Conservation (phyloP, 2,113 vertebrate species). For the Cacatua alba region DNA sequence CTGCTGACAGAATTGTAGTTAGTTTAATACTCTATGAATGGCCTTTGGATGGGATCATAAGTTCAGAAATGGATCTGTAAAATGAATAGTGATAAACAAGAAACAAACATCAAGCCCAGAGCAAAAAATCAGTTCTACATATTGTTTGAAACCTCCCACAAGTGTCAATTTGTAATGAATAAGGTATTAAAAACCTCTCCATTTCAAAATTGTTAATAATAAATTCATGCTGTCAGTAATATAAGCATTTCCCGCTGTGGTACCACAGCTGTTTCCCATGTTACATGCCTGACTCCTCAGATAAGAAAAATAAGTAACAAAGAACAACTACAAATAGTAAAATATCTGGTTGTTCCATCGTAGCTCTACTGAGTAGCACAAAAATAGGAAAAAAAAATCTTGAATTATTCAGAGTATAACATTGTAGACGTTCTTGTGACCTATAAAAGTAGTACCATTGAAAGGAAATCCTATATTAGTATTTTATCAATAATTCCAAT, state of each 20-base stretch:
- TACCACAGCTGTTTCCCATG: not conserved
- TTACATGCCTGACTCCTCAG: not conserved
- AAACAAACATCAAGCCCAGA: not conserved
- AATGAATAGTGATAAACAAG: not conserved
- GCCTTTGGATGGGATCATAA: not conserved
- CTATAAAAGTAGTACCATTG: not conserved
- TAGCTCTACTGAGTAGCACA: not conserved
- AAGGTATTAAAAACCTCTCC: not conserved
- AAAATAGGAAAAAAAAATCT: not conserved
- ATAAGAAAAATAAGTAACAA: not conserved
- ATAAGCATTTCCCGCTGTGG: not conserved
- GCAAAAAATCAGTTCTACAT: not conserved
- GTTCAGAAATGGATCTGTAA: not conserved
- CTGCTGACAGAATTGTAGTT: not conserved
- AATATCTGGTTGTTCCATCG: not conserved
- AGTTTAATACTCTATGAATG: not conserved
- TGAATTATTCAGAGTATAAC: not conserved
- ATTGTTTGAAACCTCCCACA: not conserved
- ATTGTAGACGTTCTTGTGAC: not conserved
- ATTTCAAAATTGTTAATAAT: not conserved
- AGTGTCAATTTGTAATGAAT: not conserved
- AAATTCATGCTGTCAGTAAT: not conserved
- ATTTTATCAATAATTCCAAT: not conserved
- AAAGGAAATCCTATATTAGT: not conserved
- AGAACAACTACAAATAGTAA: rapidly evolving